A percentile compares a stretch with the other conserved stretches of the same genome.
phyloP scores from a whole-genome alignment of 2,797 vertebrate genomes.

The Eidolon dupreanum region DNA sequence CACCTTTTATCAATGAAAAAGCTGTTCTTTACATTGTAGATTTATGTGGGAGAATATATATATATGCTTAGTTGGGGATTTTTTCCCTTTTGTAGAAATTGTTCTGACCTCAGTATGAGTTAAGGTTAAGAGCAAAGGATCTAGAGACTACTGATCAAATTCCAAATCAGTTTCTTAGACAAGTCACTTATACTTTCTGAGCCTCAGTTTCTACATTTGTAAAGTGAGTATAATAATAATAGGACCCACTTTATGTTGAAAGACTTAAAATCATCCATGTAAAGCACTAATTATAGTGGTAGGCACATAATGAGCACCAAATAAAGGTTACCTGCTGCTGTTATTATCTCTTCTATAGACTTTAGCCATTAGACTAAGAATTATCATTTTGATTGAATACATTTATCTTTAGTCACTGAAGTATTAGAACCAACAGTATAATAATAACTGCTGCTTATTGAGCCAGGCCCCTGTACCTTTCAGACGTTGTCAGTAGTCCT shows the following conservation, averaged over 20 bases:
- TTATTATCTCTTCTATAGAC: not conserved
- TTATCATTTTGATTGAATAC: slow-evolving; percentile 24
- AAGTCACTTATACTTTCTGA: not conserved
- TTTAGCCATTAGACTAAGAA: not conserved
- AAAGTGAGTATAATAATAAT: not conserved
- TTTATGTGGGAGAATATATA: not conserved
- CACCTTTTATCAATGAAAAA: not conserved
- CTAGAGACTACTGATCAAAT: not conserved
- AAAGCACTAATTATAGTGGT: not conserved
- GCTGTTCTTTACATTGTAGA: not conserved
- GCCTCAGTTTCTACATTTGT: not conserved
- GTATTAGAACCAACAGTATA: not conserved
- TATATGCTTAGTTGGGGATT: not conserved
- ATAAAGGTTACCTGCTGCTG: not conserved
- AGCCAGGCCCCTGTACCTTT: not conserved
- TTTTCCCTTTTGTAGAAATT: not conserved
- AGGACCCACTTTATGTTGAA: not conserved
- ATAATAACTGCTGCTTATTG: not conserved
- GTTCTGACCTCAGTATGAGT: not conserved
- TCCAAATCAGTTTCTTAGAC: not conserved
- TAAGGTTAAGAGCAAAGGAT: not conserved
- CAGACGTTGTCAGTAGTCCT: not conserved
- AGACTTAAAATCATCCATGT: not conserved
- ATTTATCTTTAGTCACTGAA: not conserved
- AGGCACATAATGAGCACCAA: not conserved